Evolutionary conservation across 2,113 vertebrate species (phyloP).

Genomic region (Callaeas wilsoni): DNA sequence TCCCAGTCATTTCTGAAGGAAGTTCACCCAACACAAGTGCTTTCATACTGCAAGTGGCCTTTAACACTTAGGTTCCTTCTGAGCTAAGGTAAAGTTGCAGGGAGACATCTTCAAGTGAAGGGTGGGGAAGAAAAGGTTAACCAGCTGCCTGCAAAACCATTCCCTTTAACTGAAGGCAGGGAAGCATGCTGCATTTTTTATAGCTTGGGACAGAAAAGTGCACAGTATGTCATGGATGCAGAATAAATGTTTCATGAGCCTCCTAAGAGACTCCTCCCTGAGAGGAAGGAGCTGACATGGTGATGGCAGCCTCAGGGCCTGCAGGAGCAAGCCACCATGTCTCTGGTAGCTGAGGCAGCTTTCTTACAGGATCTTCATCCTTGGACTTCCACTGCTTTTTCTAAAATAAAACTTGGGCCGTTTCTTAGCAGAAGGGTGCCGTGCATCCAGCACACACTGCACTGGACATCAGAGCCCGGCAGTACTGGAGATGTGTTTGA

Average conservation of each 20-base stretch:
- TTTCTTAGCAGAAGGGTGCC: background rate
- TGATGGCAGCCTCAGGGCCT: background rate
- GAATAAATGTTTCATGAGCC: constrained; percentile 9
- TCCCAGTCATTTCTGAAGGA: background rate
- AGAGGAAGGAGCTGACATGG: background rate
- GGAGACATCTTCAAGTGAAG: background rate
- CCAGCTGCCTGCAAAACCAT: background rate
- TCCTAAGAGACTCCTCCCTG: background rate
- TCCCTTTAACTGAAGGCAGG: background rate
- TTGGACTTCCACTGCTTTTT: background rate
- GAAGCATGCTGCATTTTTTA: background rate
- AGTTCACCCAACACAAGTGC: background rate
- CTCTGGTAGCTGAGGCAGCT: background rate
- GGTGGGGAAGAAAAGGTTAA: background rate
- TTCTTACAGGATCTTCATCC: background rate
- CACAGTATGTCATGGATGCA: background rate
- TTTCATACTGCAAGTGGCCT: background rate
- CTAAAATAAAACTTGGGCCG: background rate
- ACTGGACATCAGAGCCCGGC: fast-evolving
- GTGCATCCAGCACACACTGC: background rate
- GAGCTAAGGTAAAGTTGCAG: background rate
- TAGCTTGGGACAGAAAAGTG: background rate
- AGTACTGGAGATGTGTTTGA: background rate
- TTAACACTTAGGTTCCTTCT: background rate
- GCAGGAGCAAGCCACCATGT: background rate